Evolutionary conservation across 2,888 invertebrate species (phyloP).

Genomic region (Drosophila greeni): DNA sequence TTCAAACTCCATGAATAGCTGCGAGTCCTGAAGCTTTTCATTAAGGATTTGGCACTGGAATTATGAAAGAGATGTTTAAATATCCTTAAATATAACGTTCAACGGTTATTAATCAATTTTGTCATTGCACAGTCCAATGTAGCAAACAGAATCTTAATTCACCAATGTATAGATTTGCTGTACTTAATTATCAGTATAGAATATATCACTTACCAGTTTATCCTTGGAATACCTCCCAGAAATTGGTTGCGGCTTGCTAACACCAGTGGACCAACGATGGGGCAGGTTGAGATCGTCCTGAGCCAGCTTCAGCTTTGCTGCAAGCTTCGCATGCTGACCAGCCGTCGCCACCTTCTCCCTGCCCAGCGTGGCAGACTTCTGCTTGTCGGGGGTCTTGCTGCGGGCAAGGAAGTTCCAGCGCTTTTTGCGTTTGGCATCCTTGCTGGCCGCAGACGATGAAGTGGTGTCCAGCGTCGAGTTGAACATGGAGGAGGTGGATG

Average conservation of each 20-base stretch:
- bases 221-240: slow-evolving; percentile 89
- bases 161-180: no score
- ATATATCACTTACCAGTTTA: slow-evolving; percentile 83
- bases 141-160: no score
- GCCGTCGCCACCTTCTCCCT: slow-evolving; percentile 80
- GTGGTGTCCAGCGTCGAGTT: slow-evolving; percentile 76
- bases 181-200: neutral
- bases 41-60: slow-evolving; percentile 82
- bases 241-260: slow-evolving; percentile 85
- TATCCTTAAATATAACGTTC: no score
- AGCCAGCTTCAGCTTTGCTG: slow-evolving; percentile 73
- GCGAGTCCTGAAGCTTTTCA: slow-evolving; percentile 85
- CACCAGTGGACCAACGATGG: slow-evolving; percentile 86
- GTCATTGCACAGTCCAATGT: no score
- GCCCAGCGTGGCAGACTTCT: slow-evolving; percentile 85
- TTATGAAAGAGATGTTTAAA: neutral
- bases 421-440: slow-evolving; percentile 83
- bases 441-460: slow-evolving; percentile 74
- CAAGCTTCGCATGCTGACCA: slow-evolving; percentile 72
- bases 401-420: slow-evolving; percentile 86
- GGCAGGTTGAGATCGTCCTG: slow-evolving; percentile 80
- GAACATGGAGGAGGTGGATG: slow-evolving; percentile 76
- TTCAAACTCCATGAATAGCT: slow-evolving; percentile 91
- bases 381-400: slow-evolving; percentile 81
- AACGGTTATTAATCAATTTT: no score